Base-by-base conservation (phyloP, 2,888 invertebrate genomes). In the Melitaea athalia region DNA sequence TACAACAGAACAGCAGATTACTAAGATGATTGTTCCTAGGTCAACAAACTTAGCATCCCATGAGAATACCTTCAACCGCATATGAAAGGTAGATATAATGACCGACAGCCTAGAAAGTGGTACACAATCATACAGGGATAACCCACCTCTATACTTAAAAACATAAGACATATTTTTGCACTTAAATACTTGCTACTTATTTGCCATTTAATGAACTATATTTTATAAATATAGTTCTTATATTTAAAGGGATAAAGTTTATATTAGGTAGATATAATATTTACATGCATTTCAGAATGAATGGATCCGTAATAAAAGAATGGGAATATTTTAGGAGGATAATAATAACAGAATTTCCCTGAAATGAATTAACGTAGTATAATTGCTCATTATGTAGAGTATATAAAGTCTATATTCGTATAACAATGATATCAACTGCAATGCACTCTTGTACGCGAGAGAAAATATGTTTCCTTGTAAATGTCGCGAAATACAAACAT, bases 61-160 rank as follows among this genome's bases (percentile, higher is more conserved):
- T 67, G 67, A 57, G 67, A 67, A 67, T 61, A 31, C 47, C 49
- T 53, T 49, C 45, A 49, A 66, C 66, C 66, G 53, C 66, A 66
- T 57, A 57, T 57, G 57, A 57, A 57, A 62, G 61, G 66, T 38
- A 52, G 53, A 60, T 38, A 52, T 60, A 52, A 45, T 55, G 61
- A 14, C 47, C 45, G 61, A 38, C 61, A 49, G 49, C 42, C 52
- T 61, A 61, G 55, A 66, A 61, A 66, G 66, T 50, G 17, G 42
- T 61, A 49, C 47, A 43, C 38, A 31, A 59, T 31, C 60, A n/a
- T 14, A 7, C 53, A 55, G 15, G 11, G 57, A 55, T 38, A 24
- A 17, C 50, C 10, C 7, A 59, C 45, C 43, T 60, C 55, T 61
- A 61, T 47, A 5, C 1, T 45, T 47, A 53, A 47, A 0, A 0